Base-by-base conservation (phyloP, 1,140 invertebrate genomes). In the Orchestia grillus region DNA sequence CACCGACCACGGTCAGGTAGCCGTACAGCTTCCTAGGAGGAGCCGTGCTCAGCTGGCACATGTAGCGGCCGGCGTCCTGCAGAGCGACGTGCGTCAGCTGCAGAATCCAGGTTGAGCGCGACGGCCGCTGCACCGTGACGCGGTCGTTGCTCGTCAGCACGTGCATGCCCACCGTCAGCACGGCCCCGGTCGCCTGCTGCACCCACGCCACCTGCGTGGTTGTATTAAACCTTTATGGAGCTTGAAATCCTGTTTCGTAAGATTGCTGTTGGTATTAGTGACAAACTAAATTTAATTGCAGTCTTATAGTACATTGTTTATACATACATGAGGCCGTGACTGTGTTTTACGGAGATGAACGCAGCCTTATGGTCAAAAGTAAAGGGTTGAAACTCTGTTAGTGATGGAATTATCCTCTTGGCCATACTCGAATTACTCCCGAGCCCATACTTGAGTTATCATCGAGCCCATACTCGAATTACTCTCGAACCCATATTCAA, bases 111-210 rank as follows among this genome's bases (percentile, higher is more conserved):
- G 96, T 96, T 23, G 87, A 91, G 19, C 96, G 62, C 15, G 87
- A 92, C 44, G 87, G 44, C 53, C 96, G 62, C 87, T 88, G 53
- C 28, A 91, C 44, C 8, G 77, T 47, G 23, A 96, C 87, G n/a
- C 96, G 41, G 8, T 62, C 90, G 96, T 96, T 96, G 88, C 96
- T 91, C 43, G 96, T 96, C 16, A 96, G 96, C 40, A 96, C 96
- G 36, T 87, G 77, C 40, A 53, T 47, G 36, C 96, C 96, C 28
- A 96, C 96, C n/a, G 96, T 96, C 36, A 96, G 44, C 42, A 96
- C 87, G 19, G 96, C 96, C 36, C 87, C 87, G 36, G 96, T 91
- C 0, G 90, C 96, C 45, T 91, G 87, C 77, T 95, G 44, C 41
- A 96, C 44, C 92, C 77, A 96, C 43, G 95, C 95, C 57, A 87